These are phyloP conservation scores for Notoglanidium macrostoma DNA, from an alignment of 2,797 vertebrate genomes.

Conservation along the genomic window DNA sequence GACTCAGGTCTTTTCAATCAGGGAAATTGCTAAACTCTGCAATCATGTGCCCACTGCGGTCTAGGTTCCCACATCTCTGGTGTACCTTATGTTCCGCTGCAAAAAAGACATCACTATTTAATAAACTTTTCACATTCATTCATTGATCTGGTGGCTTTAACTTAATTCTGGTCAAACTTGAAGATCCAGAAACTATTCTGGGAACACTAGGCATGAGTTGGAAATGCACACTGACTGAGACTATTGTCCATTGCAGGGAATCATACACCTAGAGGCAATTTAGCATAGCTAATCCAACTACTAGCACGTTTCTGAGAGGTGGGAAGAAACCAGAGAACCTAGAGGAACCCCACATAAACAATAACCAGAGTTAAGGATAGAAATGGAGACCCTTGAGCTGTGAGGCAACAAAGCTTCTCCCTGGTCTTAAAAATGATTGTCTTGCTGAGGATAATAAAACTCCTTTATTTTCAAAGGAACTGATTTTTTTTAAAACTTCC, in stretches of 20 bases:
- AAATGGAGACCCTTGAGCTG: neutral
- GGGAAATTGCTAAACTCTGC: neutral
- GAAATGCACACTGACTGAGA: neutral
- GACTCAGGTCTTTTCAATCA: slow-evolving; percentile 14
- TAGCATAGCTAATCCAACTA: neutral
- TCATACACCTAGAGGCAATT: neutral
- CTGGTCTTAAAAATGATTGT: neutral
- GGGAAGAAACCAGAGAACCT: neutral
- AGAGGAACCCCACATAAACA: neutral
- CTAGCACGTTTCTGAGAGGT: neutral
- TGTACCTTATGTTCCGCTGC: neutral
- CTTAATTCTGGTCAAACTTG: neutral
- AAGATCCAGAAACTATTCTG: neutral
- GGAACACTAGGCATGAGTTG: neutral
- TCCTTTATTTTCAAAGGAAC: neutral
- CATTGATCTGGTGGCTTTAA: neutral
- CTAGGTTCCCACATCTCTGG: neutral
- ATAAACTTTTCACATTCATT: neutral
- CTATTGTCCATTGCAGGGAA: neutral
- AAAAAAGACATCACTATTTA: neutral
- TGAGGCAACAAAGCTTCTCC: neutral
- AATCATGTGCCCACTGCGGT: neutral
- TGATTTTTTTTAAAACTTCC: neutral
- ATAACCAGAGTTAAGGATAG: neutral
- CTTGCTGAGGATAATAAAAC: neutral